phyloP scores from a whole-genome alignment of 2,888 invertebrate species.

The Tetranychus truncatus region DNA sequence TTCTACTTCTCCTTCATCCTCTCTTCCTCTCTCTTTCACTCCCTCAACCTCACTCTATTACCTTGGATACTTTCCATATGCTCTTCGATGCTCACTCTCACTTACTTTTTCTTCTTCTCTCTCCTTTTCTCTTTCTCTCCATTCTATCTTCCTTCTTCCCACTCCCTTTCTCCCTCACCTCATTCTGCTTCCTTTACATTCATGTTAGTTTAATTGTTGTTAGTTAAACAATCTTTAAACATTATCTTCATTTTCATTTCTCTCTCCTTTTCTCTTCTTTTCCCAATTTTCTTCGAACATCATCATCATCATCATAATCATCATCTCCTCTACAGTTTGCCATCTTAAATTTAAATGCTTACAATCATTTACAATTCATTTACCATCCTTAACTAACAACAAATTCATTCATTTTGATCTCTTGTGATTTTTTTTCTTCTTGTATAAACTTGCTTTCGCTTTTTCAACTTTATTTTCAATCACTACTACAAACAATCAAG shows the following conservation, averaged over 20 bases:
- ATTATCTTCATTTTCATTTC: not conserved
- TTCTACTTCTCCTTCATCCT: not conserved
- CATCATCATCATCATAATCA: not conserved
- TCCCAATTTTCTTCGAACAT: not conserved
- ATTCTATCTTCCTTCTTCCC: not conserved
- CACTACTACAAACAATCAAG: not conserved
- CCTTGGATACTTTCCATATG: not conserved
- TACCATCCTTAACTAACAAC: not conserved
- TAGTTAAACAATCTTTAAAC: not conserved
- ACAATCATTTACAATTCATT: not conserved
- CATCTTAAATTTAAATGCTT: no score
- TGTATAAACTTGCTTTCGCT: not conserved
- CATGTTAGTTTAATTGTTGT: not conserved
- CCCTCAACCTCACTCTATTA: not conserved
- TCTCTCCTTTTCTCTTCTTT: not conserved
- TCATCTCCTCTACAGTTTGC: not conserved
- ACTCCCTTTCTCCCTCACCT: conserved; percentile 6
- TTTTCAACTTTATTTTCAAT: not conserved
- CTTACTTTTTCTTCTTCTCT: not conserved
- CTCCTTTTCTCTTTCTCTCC: not conserved
- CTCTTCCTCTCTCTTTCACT: conserved; percentile 8
- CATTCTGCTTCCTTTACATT: conserved; percentile 3
- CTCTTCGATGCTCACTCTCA: not conserved
- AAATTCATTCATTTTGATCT: not conserved
- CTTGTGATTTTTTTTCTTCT: not conserved